These are phyloP conservation scores for Acleris emargana DNA, from an alignment of 2,888 invertebrate genomes.

Conservation along the genomic window DNA sequence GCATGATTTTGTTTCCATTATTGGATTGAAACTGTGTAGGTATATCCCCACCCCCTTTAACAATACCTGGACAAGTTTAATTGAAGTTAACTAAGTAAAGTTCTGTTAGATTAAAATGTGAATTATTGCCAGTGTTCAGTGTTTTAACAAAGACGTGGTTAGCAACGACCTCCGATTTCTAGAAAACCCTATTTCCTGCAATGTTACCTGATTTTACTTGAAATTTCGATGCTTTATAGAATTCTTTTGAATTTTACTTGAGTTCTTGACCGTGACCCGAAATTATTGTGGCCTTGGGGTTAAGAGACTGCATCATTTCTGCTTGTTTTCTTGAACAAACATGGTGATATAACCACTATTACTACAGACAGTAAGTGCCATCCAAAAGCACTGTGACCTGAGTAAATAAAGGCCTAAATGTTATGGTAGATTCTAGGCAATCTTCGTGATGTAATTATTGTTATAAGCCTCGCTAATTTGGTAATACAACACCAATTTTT, in stretches of 20 bases:
- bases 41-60: neutral
- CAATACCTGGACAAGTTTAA: neutral
- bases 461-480: constrained; percentile 10
- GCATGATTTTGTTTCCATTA: neutral
- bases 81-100: neutral
- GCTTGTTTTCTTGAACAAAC: constrained; percentile 4
- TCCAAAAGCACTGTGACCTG: constrained; percentile 16
- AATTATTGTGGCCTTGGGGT: constrained; percentile 15
- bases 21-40: neutral
- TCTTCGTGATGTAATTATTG: constrained; percentile 21
- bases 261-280: constrained; percentile 24
- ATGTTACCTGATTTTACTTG: constrained; percentile 4
- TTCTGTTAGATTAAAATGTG: neutral
- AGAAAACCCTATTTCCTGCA: constrained; percentile 4
- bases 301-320: constrained; percentile 6
- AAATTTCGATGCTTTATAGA: neutral
- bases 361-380: neutral
- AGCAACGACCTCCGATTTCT: constrained; percentile 8
- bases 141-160: constrained; percentile 6
- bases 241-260: constrained; percentile 1
- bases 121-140: too few species aligned
- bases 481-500: neutral
- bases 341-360: constrained; percentile 16
- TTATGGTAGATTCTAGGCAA: constrained; percentile 8
- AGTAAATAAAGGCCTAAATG: constrained; percentile 22